Evolutionary conservation across 1,140 invertebrate species (phyloP).

Genomic region (Melitaea cinxia): DNA sequence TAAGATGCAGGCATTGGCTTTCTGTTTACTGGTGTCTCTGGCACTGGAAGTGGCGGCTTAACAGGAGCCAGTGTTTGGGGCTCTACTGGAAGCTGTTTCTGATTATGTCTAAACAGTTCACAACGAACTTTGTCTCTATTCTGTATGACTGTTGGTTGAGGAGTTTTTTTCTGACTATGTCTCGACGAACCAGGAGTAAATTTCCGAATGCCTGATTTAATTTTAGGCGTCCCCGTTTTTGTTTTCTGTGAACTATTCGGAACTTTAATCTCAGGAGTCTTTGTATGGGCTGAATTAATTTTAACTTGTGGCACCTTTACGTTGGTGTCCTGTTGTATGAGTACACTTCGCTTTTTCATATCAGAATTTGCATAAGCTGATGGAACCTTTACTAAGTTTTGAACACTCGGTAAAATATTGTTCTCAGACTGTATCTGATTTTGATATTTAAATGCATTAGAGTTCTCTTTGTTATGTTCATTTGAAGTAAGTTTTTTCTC

Average conservation of each 20-base stretch:
- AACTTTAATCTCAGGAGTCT: constrained; percentile 56
- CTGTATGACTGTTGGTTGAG: constrained; percentile 44
- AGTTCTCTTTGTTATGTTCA: constrained; percentile 63
- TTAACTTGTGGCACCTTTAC: constrained; percentile 33
- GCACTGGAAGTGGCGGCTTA: constrained; percentile 42
- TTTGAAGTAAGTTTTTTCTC: constrained; percentile 51
- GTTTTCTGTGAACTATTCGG: constrained; percentile 50
- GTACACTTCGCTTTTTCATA: constrained; percentile 48
- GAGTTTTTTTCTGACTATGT: constrained; percentile 61
- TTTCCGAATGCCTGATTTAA: constrained; percentile 66
- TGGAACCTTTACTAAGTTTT: constrained; percentile 25
- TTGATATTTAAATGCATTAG: constrained; percentile 23
- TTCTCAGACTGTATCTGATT: not conserved
- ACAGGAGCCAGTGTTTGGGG: constrained; percentile 8
- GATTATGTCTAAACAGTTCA: constrained; percentile 62
- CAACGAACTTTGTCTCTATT: constrained; percentile 69
- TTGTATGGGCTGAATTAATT: constrained; percentile 50
- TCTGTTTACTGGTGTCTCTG: constrained; percentile 62
- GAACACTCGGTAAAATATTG: constrained; percentile 10
- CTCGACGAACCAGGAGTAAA: constrained; percentile 63
- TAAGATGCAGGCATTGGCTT: constrained; percentile 57
- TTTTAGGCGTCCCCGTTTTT: constrained; percentile 63
- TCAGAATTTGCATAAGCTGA: constrained; percentile 44
- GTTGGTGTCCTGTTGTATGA: constrained; percentile 50
- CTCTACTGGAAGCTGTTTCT: constrained; percentile 20